phyloP scores from a whole-genome alignment of 2,797 vertebrate genomes.

The Benthosema pterotum region DNA sequence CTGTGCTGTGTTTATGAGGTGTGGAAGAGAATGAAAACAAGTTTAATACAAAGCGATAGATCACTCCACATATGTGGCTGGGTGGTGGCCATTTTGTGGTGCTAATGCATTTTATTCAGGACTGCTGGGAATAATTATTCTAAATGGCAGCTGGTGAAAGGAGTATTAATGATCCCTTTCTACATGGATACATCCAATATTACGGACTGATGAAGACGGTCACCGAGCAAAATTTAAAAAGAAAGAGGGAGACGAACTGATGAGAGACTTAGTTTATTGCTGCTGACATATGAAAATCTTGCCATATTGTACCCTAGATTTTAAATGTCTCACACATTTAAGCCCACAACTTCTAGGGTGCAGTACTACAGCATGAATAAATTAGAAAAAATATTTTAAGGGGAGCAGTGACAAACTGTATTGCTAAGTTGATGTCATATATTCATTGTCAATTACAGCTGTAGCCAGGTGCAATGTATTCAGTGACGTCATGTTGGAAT shows the following conservation, averaged over 20 bases:
- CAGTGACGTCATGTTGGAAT: no score
- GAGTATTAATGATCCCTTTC: slow-evolving; percentile 74
- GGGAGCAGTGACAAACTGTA: no score
- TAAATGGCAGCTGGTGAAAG: slow-evolving; percentile 65
- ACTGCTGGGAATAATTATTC: slow-evolving; percentile 69
- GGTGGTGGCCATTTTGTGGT: slow-evolving; percentile 60
- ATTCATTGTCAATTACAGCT: no score
- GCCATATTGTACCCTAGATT: no score
- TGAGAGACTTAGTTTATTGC: slow-evolving; percentile 11
- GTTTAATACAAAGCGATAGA: slow-evolving; percentile 60
- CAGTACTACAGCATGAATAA: no score
- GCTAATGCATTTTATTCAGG: slow-evolving; percentile 57
- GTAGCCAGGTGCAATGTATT: no score
- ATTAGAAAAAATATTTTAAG: no score
- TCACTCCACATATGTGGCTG: slow-evolving; percentile 43
- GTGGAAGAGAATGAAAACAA: slow-evolving; percentile 59
- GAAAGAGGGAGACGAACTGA: slow-evolving; percentile 14
- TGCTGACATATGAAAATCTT: slow-evolving; percentile 9
- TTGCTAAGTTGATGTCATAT: no score
- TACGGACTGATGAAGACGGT: slow-evolving; percentile 53
- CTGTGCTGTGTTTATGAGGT: slow-evolving; percentile 37
- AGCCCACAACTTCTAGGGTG: no score
- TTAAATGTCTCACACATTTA: no score
- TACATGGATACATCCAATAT: slow-evolving; percentile 68
- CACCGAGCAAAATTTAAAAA: slow-evolving; percentile 34